Percentiles rank a stretch among this genome's conserved stretches.
phyloP scores from a whole-genome alignment of 2,888 invertebrate species.

The Anagyrus pseudococci region DNA sequence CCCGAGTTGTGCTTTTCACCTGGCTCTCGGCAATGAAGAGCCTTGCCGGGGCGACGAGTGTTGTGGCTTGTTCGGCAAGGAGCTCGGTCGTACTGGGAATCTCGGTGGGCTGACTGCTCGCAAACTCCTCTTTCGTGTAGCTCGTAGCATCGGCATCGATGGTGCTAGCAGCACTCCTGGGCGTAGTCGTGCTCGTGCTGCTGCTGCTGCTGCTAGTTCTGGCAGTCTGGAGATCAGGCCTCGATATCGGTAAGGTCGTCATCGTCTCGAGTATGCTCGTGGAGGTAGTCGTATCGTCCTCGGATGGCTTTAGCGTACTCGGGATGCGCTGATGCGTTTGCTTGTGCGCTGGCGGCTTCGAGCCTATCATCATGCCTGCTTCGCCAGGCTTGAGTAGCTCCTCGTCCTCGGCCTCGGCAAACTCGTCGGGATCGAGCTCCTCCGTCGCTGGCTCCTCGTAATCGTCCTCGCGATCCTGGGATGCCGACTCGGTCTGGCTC shows the following conservation, averaged over 20 bases:
- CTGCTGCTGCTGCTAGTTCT: too few species aligned
- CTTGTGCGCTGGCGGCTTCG: conserved; percentile 13
- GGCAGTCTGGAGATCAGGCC: background rate
- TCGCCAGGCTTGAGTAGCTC: conserved; percentile 54
- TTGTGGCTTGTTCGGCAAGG: conserved; percentile 15
- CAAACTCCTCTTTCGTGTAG: conserved; percentile 1
- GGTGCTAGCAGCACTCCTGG: conserved; percentile 17
- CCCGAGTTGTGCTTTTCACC: conserved; percentile 5
- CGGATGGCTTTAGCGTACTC: conserved; percentile 9
- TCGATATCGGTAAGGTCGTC: background rate
- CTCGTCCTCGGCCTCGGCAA: conserved; percentile 49
- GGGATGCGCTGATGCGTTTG: conserved; percentile 9
- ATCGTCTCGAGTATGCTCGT: conserved; percentile 1
- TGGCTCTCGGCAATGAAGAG: background rate
- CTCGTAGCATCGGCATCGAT: conserved; percentile 2
- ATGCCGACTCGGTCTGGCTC: conserved; percentile 28
- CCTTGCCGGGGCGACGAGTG: background rate
- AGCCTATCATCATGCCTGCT: conserved; percentile 49
- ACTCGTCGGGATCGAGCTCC: conserved; percentile 48
- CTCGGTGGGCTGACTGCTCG: conserved; percentile 20
- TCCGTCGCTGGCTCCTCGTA: conserved; percentile 42
- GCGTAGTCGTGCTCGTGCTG: background rate
- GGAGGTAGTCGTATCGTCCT: conserved; percentile 4
- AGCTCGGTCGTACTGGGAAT: conserved; percentile 20
- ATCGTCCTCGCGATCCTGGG: conserved; percentile 41